A percentile compares a stretch with the other conserved stretches of the same genome.
These are phyloP conservation scores for Tonatia bakeri DNA, from an alignment of 2,113 vertebrate species.

Conservation along the genomic window DNA sequence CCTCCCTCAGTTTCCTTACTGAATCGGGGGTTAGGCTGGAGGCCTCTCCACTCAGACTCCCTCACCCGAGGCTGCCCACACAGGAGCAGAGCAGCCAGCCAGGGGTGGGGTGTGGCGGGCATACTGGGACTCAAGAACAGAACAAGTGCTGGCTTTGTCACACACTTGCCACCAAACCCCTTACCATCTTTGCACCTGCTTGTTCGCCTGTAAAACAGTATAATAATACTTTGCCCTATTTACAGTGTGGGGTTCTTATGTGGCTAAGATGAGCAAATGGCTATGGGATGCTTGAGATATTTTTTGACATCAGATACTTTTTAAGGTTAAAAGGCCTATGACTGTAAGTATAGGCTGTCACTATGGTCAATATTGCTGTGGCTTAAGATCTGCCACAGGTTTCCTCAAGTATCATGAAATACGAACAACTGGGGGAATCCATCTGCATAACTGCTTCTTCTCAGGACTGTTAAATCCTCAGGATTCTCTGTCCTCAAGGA, in stretches of 20 bases:
- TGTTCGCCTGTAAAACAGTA: neutral
- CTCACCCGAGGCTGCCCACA: neutral
- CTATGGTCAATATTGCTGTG: neutral
- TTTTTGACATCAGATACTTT: slow-evolving; percentile 35
- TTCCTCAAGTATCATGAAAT: slow-evolving; percentile 27
- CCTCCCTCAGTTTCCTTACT: neutral
- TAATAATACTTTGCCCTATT: neutral
- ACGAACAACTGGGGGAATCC: neutral
- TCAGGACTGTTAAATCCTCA: slow-evolving; percentile 37
- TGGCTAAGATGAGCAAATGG: neutral
- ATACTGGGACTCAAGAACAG: too few species aligned
- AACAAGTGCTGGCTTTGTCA: neutral
- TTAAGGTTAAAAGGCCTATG: slow-evolving; percentile 1
- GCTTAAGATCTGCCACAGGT: neutral
- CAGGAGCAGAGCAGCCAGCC: neutral
- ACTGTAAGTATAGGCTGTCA: neutral
- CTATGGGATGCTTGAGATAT: neutral
- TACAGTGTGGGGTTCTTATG: neutral
- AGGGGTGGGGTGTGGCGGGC: rapidly evolving
- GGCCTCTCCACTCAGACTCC: neutral
- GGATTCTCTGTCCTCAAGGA: slow-evolving; percentile 68
- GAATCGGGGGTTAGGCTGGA: neutral
- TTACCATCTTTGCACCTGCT: neutral
- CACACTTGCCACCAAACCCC: neutral
- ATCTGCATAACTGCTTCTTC: neutral